Evolutionary conservation across 1,140 invertebrate species (phyloP), one percentile per base, ranked within the genome.

Genomic region (Megathymus violae): DNA sequence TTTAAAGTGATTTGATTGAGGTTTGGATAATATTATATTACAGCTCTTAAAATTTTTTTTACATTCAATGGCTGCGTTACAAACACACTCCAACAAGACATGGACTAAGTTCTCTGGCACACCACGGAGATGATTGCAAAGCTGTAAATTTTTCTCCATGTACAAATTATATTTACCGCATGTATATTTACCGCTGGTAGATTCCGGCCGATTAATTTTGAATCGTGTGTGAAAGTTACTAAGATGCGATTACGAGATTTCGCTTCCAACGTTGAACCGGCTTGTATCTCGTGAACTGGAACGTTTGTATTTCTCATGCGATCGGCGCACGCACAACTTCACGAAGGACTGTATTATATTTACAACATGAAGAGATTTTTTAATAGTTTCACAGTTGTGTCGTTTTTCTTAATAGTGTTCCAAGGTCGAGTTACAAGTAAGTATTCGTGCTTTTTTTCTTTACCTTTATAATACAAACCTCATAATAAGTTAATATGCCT

Each of bases 191-290:
- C n/a, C n/a, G n/a, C n/a, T n/a, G n/a, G n/a, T n/a, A n/a, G n/a
- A n/a, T n/a, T n/a, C n/a, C n/a, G 17, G n/a, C 48, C 15, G 25
- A 52, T 44, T 54, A 31, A 46, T 54, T 66, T 61, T 48, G 41
- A 59, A 38, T 66, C 40, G 17, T 50, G 50, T 65, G 67, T 69
- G 67, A 69, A 69, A 69, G 67, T 69, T 52, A 60, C 54, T 52
- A 46, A 69, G 41, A 56, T 19, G 41, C 52, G 44, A 62, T 54
- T 47, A 60, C 67, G 56, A 74, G 52, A 79, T 81, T 76, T 79
- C 67, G 63, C 72, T 74, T 50, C 64, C 65, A 64, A 47, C 62
- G 71, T 69, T 69, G 68, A 82, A 89, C 88, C 85, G 85, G 88
- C 89, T 82, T 63, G 68, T 74, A 73, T 74, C 68, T 68, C 64